Evolutionary conservation across 2,888 invertebrate species (phyloP), one percentile per base, ranked within the genome.

Genomic region (Steinernema carpocapsae): DNA sequence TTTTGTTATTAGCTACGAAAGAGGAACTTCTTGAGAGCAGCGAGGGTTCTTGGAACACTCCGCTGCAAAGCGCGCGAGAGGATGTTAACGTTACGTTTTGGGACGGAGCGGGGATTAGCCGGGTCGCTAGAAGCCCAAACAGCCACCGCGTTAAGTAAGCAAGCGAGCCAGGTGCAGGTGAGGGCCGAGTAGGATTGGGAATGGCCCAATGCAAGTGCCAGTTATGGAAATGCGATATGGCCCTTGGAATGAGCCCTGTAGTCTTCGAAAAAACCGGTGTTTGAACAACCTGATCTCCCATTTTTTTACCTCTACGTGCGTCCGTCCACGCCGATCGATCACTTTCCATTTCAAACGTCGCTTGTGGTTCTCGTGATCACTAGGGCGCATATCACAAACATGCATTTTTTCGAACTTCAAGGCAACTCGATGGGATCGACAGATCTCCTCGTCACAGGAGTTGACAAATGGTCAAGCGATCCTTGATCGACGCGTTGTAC

Each of bases 161-260:
- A 32, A 64, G 26, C 32, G 64, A 64, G 64, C 24, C 64, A 64
- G 64, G 64, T 64, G 64, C 64, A 37, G 37, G 56, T 22, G 32
- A 22, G 64, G 10, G 22, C 29, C 6, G 64, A 6, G 29, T 32
- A 32, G 29, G n/a, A n/a, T 64, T 64, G 32, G 17, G 64, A 26
- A 3, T 29, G 17, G 32, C 37, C 37, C 37, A 48, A 17, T 64
- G 32, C 26, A 26, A 64, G 64, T 64, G 64, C 64, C 64, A 64
- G 64, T 32, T 32, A 64, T 64, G 64, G 64, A 64, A 64, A 64
- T 64, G 64, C 64, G 64, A 64, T 64, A 64, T 32, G 64, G 26
- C 26, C 3, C 26, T 4, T 1, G 24, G 22, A 64, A 22, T 64
- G 32, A 17, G 37, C 52, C 10, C 10, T 3, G 3, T 4, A 22